Base-by-base conservation (phyloP, 1,140 invertebrate genomes). In the Lanistes nyassanus region DNA sequence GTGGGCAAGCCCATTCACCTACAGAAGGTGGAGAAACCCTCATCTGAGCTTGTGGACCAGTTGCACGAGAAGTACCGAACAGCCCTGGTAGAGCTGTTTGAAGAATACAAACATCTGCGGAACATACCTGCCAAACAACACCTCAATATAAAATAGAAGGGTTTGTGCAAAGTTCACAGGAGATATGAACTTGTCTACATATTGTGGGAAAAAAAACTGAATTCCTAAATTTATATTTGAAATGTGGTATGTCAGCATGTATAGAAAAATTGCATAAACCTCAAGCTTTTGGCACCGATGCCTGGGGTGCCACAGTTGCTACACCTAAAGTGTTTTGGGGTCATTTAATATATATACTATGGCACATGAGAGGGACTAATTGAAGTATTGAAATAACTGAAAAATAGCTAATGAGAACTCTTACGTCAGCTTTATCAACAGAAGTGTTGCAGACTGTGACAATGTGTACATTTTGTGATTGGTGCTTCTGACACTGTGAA, bases 1-100 rank as follows among this genome's bases (percentile, higher is more conserved):
- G 96, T 98, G 83, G 96, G 96, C 0, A 90, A 90, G 65, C 96
- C 96, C 21, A 92, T 98, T 81, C 92, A 94, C 53, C 89, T 97
- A 0, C 89, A 92, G 37, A 92, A 92, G 85, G 93, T 92, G 76
- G 81, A 89, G 7, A 90, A 94, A 11, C 96, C 96, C 2, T 93
- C 92, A 3, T 75, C 89, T 16, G 93, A 94, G 76, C 90, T 95
- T 83, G 91, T 98, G 51, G 91, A 96, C 71, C 88, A 92, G 47
- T 89, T 96, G 3, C 96, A 98, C 84, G 83, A 88, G 9, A 90
- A 92, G 84, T 97, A 97, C 83, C 92, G 92, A 0, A 82, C 93
- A 21, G 89, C 90, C 19, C 87, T 98, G 7, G 89, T 90, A 0
- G 86, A 93, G 13, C 88, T 97, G 19, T 98, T 97, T 85, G 93